Conservation (phyloP, 2,888 invertebrate genomes). For the Cephus spinipes region DNA sequence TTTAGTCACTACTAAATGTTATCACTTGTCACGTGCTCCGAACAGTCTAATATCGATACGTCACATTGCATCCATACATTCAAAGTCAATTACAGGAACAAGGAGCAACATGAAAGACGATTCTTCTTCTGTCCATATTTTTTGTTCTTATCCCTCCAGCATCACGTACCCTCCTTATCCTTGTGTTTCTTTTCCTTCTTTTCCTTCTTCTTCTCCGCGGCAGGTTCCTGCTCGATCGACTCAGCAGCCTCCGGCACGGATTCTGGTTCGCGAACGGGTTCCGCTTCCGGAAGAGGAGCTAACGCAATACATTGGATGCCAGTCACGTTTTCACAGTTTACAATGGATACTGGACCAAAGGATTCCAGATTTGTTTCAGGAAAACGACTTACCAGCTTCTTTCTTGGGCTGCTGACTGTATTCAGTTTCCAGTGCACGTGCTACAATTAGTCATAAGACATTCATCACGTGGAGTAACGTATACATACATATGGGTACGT, state of each 20-base stretch:
- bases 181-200: constrained; percentile 39
- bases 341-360: neutral
- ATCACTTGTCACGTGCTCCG: no score
- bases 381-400: constrained; percentile 9
- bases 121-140: no score
- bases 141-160: no score
- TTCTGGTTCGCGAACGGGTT: constrained; percentile 29
- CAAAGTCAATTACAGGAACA: no score
- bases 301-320: neutral
- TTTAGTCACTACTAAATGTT: no score
- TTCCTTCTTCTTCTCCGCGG: constrained; percentile 37
- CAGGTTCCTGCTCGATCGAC: constrained; percentile 11
- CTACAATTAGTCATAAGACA: constrained; percentile 47
- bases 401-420: constrained; percentile 26
- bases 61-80: no score
- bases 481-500: constrained; percentile 3
- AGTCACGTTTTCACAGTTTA: neutral
- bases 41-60: no score
- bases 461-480: constrained; percentile 1
- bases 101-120: no score
- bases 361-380: no score
- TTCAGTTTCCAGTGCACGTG: constrained; percentile 53
- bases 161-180: constrained; percentile 21
- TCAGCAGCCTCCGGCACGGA: constrained; percentile 20
- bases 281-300: constrained; percentile 21